Percentiles rank a stretch among this genome's conserved stretches.
Evolutionary conservation across 2,797 vertebrate genomes (phyloP).

Genomic region (Cirrhinus mrigala): DNA sequence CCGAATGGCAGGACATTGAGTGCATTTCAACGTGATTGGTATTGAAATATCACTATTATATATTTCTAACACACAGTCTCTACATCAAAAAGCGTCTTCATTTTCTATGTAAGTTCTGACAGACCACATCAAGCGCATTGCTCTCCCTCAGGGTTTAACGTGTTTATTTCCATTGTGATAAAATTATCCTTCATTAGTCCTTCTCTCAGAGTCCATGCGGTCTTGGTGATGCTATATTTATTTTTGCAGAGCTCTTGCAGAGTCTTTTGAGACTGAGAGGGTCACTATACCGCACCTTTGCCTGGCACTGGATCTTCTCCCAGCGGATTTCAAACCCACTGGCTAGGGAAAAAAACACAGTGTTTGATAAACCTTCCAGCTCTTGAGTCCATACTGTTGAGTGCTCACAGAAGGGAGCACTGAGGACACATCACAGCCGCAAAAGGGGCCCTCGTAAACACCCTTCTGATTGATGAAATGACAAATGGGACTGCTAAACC

Average conservation of each 20-base stretch:
- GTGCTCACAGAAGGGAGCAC: not conserved
- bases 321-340: conserved; percentile 24
- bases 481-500: conserved; percentile 24
- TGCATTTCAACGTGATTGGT: not conserved
- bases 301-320: conserved; percentile 45
- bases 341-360: conserved; percentile 25
- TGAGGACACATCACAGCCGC: not conserved
- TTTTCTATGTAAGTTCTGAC: conserved; percentile 14
- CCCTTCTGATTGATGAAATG: not conserved
- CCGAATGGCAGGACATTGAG: not conserved
- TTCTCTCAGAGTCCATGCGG: conserved; percentile 37
- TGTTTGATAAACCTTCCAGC: conserved; percentile 47
- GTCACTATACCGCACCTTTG: conserved; percentile 51
- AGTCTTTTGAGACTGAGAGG: conserved; percentile 40
- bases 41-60: conserved; percentile 20
- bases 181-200: conserved; percentile 55
- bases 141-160: conserved; percentile 31
- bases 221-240: conserved; percentile 56
- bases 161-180: conserved; percentile 61
- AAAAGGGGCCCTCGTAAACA: conserved; percentile 6
- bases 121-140: conserved; percentile 42
- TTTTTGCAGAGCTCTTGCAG: conserved; percentile 53
- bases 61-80: conserved; percentile 5
- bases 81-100: not conserved
- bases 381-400: conserved; percentile 30